phyloP scores from a whole-genome alignment of 2,797 vertebrate genomes.

The Rhodeus uyekii region DNA sequence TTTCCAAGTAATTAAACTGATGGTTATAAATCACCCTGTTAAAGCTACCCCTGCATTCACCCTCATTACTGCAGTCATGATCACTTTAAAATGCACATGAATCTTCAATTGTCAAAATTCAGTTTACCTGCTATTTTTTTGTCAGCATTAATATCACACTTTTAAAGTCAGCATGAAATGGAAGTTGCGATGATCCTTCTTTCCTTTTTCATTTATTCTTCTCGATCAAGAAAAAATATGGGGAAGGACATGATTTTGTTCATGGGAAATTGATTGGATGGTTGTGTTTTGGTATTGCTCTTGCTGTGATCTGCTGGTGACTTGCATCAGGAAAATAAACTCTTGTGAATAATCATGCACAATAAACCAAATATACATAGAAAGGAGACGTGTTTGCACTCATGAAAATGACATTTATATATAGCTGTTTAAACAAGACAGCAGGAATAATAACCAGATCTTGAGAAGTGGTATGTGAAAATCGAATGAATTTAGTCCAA shows the following conservation, averaged over 20 bases:
- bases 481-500: background rate
- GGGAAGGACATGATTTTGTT: background rate
- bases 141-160: too few relatives aligned
- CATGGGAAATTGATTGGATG: background rate
- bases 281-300: background rate
- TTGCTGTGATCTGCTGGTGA: background rate
- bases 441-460: background rate
- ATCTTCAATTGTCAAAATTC: too few relatives aligned
- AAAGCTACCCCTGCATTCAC: background rate
- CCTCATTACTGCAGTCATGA: background rate
- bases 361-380: background rate
- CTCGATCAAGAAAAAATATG: background rate
- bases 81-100: background rate
- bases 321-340: background rate
- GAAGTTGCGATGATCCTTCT: background rate
- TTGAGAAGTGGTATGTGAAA: background rate
- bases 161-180: background rate
- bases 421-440: background rate
- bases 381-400: background rate
- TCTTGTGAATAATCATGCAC: background rate
- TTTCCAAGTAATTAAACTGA: background rate
- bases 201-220: too few relatives aligned
- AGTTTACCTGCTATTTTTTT: background rate
- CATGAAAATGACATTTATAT: background rate
- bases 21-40: background rate